Base-by-base conservation (phyloP, 2,113 vertebrate species). In the Eretmodus cyanostictus region DNA sequence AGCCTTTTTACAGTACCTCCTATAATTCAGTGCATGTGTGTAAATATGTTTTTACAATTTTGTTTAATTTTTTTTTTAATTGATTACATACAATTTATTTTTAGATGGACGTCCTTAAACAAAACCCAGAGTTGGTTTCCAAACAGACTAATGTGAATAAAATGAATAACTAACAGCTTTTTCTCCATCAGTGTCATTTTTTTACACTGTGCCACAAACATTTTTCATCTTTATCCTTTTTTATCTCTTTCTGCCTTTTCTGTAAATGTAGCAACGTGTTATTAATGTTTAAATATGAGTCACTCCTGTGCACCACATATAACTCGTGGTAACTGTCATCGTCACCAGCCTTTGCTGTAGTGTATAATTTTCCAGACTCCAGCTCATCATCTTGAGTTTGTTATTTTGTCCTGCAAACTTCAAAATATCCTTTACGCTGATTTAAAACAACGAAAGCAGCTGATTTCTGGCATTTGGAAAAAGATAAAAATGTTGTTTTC, bases 401-500 rank as follows among this genome's bases (percentile, higher is more conserved):
- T 49, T 78, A n/a, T 49, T 31, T 49, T 78, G 1, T 78, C 45
- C 17, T 31, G 6, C 17, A 31, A 31, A 1, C 45, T 78, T 31
- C 16, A 34, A 31, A 78, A 78, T 51, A 8, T 34, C 9, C 2
- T 49, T 19, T 31, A 78, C 0, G 10, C 14, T 19, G 24, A 76
- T 76, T 17, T 76, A 47, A 11, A 47, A 76, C 40, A 8, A 11
- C 0, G 1, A 76, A 29, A 47, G 14, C 9, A 0, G 38, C 6
- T 9, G 2, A 29, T 7, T 76, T 29, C 34, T 73, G 40, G 9
- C 40, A 47, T 29, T 76, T 47, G 40, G 68, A 76, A 29, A 76
- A 29, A 76, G 40, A 17, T 2, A 3, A 73, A 29, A 47, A 1
- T 76, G 14, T 27, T 45, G 14, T 76, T 76, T 47, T 29, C 13